phyloP scores from a whole-genome alignment of 2,797 vertebrate species.

The Tangara arthus region DNA sequence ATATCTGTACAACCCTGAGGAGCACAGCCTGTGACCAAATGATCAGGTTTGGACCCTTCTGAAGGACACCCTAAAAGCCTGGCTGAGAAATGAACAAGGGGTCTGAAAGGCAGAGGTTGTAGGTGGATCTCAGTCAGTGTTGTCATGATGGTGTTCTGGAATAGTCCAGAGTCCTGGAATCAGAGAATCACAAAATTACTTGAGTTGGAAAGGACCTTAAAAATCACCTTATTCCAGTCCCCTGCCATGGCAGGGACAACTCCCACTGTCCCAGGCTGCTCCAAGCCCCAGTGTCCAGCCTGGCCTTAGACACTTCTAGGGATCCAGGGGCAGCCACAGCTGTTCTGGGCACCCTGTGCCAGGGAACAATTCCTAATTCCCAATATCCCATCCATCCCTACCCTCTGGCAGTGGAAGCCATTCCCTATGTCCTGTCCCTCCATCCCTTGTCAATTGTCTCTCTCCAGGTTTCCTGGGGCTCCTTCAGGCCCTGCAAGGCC shows the following conservation, averaged over 20 bases:
- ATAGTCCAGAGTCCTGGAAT: background rate
- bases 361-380: background rate
- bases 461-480: background rate
- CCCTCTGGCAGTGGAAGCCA: background rate
- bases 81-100: background rate
- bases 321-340: background rate
- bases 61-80: background rate
- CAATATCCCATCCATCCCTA: rapidly evolving
- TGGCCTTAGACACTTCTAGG: rapidly evolving
- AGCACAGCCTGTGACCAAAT: background rate
- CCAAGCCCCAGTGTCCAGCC: rapidly evolving
- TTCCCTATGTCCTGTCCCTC: background rate
- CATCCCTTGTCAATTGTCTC: rapidly evolving
- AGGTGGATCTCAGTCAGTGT: background rate
- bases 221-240: background rate
- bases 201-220: background rate
- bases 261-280: background rate
- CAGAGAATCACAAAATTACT: background rate
- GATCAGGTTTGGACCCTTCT: background rate
- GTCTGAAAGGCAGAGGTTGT: background rate
- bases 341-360: background rate
- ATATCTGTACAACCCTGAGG: background rate
- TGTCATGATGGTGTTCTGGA: background rate
- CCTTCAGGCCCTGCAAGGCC: background rate
- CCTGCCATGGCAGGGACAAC: background rate